Evolutionary conservation across 92 coral and sea anemone species (phyloP).

Genomic region (Meandrina meandrites): DNA sequence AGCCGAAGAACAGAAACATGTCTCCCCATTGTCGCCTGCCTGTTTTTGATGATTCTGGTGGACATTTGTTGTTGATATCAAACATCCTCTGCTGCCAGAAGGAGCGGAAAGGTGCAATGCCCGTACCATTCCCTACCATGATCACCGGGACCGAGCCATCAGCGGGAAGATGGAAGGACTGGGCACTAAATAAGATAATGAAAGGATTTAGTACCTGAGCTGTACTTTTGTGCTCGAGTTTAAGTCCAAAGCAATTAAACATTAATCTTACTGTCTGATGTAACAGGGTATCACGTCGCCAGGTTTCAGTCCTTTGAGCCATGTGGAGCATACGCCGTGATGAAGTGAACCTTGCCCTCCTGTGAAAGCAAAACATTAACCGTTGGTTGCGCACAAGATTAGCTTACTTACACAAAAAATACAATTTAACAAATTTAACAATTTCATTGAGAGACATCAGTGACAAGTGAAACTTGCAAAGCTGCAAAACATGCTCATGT

Average conservation of each 20-base stretch:
- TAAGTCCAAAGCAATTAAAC: neutral
- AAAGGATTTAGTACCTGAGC: neutral
- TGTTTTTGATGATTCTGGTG: slow-evolving; percentile 28
- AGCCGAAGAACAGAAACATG: slow-evolving; percentile 51
- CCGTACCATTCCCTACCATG: slow-evolving; percentile 60
- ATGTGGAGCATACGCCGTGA: slow-evolving; percentile 94
- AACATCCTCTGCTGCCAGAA: slow-evolving; percentile 66
- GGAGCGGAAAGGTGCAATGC: slow-evolving; percentile 63
- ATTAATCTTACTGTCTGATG: slow-evolving; percentile 17
- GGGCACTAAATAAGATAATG: slow-evolving; percentile 23
- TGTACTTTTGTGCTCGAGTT: neutral
- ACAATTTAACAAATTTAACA: too few species aligned
- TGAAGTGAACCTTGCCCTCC: slow-evolving; percentile 69
- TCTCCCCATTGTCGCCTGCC: slow-evolving; percentile 52
- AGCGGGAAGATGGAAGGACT: slow-evolving; percentile 55
- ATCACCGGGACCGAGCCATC: slow-evolving; percentile 57
- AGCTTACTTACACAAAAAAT: too few species aligned
- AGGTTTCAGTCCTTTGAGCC: slow-evolving; percentile 82
- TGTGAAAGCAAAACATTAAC: neutral
- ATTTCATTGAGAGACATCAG: too few species aligned
- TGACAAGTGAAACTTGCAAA: too few species aligned
- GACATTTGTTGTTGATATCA: slow-evolving; percentile 33
- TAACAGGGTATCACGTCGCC: slow-evolving; percentile 52
- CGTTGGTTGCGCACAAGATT: too few species aligned
- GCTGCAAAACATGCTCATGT: too few species aligned